Percentiles rank a stretch among this genome's conserved stretches.
phyloP scores from a whole-genome alignment of 2,113 vertebrate species.

The Erythrocercus mccallii region DNA sequence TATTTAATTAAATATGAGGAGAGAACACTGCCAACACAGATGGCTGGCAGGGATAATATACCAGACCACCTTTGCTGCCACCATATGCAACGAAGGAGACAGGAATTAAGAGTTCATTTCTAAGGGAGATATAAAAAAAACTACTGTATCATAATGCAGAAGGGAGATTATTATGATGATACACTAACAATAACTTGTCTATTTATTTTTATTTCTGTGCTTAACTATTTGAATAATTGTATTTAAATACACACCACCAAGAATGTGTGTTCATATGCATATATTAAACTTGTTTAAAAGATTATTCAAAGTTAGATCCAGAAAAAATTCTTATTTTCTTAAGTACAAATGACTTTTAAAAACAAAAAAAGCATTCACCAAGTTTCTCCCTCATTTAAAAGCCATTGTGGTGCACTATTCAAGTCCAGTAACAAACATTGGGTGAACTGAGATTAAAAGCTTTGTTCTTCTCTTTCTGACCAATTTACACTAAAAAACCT shows the following conservation, averaged over 20 bases:
- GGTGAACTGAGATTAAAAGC: background rate
- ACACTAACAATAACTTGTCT: background rate
- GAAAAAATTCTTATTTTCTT: background rate
- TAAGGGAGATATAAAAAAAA: background rate
- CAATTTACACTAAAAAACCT: background rate
- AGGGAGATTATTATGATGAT: background rate
- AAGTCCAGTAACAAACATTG: background rate
- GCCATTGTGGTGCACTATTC: rapidly evolving
- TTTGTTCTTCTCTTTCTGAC: background rate
- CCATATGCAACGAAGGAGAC: background rate
- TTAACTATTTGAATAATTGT: background rate
- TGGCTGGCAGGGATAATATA: background rate
- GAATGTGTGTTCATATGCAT: background rate
- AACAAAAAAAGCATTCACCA: rapidly evolving
- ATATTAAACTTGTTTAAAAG: background rate
- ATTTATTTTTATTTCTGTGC: background rate
- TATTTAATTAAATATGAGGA: background rate
- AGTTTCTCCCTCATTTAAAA: background rate
- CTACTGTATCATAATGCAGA: background rate
- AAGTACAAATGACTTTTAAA: background rate
- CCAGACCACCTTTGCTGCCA: background rate
- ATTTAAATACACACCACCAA: background rate
- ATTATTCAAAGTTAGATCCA: background rate
- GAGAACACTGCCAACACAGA: background rate
- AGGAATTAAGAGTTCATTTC: background rate